Percentiles rank a stretch among this genome's conserved stretches.
These are phyloP conservation scores for Stegostoma tigrinum DNA, from an alignment of 2,113 vertebrate genomes.

Conservation along the genomic window DNA sequence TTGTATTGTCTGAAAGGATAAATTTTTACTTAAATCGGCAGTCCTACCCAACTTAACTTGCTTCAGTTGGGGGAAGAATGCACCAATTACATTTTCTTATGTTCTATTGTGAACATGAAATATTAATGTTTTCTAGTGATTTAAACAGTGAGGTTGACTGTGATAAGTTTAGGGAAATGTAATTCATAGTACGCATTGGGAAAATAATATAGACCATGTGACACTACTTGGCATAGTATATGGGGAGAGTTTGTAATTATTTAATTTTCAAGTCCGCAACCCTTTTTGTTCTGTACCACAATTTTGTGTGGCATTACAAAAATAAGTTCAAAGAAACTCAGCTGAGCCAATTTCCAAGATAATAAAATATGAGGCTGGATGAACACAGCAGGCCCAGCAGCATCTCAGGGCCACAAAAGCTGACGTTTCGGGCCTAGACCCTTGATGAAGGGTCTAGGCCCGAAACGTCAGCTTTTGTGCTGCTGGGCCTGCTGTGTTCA, in stretches of 20 bases:
- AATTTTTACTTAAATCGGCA: too few species aligned
- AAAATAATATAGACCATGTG: background rate
- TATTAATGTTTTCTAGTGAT: slow-evolving; percentile 1
- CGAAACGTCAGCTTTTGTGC: too few species aligned
- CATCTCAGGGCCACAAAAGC: too few species aligned
- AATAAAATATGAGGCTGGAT: too few species aligned
- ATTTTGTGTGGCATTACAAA: background rate
- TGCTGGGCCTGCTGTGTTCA: too few species aligned
- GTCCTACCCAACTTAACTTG: too few species aligned
- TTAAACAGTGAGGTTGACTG: background rate
- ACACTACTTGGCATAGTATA: background rate
- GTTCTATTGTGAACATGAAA: too few species aligned
- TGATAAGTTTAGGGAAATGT: background rate
- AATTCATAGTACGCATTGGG: background rate
- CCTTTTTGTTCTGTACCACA: background rate
- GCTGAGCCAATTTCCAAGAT: background rate
- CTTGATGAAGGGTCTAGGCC: too few species aligned
- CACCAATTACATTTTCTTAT: background rate
- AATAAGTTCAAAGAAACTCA: background rate
- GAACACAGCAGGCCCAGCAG: too few species aligned
- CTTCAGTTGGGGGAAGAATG: background rate
- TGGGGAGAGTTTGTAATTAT: background rate
- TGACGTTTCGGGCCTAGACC: too few species aligned
- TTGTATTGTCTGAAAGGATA: background rate
- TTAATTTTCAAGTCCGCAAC: background rate